These are phyloP conservation scores for Siniperca obscura DNA, from an alignment of 2,797 vertebrate species.

Conservation along the genomic window DNA sequence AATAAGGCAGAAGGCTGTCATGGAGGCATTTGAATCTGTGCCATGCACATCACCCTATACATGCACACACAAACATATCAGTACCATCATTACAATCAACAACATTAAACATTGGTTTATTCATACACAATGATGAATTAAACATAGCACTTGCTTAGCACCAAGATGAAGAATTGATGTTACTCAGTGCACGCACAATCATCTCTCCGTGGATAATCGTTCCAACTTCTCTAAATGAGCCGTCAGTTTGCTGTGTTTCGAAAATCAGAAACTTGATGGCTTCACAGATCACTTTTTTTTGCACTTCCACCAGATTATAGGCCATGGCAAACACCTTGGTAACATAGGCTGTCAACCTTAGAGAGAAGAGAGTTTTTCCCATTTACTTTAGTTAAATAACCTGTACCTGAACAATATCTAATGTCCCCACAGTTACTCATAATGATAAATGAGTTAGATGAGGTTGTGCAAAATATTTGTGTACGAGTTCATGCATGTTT, in stretches of 20 bases:
- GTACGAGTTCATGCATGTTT: not conserved
- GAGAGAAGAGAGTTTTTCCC: not conserved
- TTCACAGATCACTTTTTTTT: constrained; percentile 79
- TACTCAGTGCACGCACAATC: constrained; percentile 39
- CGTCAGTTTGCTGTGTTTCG: constrained; percentile 77
- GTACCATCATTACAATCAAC: not conserved
- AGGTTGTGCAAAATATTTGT: not conserved
- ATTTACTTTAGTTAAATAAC: not conserved
- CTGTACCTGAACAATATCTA: not conserved
- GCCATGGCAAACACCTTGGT: constrained; percentile 89
- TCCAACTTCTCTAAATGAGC: constrained; percentile 61
- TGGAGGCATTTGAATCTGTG: constrained; percentile 81
- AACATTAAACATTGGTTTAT: not conserved
- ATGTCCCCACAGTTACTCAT: not conserved
- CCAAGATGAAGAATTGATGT: not conserved
- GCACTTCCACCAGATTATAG: constrained; percentile 68
- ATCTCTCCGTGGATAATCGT: constrained; percentile 6
- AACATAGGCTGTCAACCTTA: constrained; percentile 91
- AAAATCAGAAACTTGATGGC: constrained; percentile 87
- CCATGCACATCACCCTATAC: constrained; percentile 63
- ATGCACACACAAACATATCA: constrained; percentile 3
- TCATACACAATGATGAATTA: not conserved
- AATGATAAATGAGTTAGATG: not conserved
- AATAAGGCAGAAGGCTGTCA: constrained; percentile 90
- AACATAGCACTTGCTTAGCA: not conserved